Percentiles rank a stretch among this genome's conserved stretches.
Conservation (phyloP, 2,113 vertebrate species). For the Penelope pileata region DNA sequence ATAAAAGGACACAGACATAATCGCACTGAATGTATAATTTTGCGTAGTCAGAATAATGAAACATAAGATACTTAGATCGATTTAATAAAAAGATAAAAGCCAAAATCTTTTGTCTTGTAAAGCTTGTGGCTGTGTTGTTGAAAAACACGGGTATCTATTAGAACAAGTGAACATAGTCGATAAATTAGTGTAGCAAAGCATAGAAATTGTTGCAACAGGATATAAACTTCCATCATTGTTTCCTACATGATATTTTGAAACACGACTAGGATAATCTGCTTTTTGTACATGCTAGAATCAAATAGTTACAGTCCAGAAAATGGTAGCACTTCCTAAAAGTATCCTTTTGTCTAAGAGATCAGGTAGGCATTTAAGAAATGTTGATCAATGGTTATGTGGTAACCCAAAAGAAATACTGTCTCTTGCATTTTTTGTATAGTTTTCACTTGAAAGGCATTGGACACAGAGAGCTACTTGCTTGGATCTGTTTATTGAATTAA, state of each 20-base stretch:
- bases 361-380: not conserved
- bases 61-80: not conserved
- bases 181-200: not conserved
- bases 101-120: fast-evolving
- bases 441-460: not conserved
- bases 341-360: not conserved
- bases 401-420: not conserved
- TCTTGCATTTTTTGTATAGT: not conserved
- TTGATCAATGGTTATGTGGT: not conserved
- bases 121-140: not conserved
- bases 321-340: not conserved
- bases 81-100: not conserved
- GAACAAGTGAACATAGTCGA: not conserved
- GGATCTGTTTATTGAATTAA: not conserved
- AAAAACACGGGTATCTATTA: not conserved
- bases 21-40: not conserved
- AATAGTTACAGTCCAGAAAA: not conserved
- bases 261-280: not conserved
- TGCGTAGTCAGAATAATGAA: not conserved
- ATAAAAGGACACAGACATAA: not conserved
- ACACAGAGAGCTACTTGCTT: not conserved
- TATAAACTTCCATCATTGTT: not conserved
- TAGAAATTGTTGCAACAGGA: not conserved
- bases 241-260: not conserved
- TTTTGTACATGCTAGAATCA: not conserved